A percentile compares a stretch with the other conserved stretches of the same genome.
Conservation (phyloP, 2,888 invertebrate genomes). For the Mimachlamys varia region DNA sequence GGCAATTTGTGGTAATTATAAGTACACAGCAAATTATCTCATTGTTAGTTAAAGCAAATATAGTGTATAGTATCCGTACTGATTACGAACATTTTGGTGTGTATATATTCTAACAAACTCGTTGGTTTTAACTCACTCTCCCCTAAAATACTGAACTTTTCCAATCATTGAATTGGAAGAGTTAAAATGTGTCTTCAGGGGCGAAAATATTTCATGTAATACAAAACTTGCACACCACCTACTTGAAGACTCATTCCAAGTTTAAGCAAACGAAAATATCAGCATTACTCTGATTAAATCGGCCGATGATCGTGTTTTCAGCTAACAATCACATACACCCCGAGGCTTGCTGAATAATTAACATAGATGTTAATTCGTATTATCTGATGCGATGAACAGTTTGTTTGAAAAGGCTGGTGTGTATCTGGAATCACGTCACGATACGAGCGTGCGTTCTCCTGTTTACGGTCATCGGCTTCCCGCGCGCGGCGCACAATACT, state of each 20-base stretch:
- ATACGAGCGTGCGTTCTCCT: neutral
- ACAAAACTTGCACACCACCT: neutral
- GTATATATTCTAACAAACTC: too few relatives aligned
- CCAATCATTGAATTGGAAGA: too few relatives aligned
- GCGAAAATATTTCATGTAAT: too few relatives aligned
- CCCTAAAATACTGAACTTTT: too few relatives aligned
- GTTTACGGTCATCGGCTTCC: neutral
- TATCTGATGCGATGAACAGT: neutral
- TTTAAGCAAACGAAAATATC: neutral
- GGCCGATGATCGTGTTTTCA: neutral
- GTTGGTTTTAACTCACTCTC: too few relatives aligned
- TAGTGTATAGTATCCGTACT: too few relatives aligned
- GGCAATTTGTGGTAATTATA: too few relatives aligned
- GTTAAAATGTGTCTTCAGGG: too few relatives aligned
- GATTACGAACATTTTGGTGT: too few relatives aligned
- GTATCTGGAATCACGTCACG: neutral
- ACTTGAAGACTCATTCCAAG: neutral
- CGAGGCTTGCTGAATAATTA: neutral
- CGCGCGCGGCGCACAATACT: neutral
- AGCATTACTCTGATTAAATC: neutral
- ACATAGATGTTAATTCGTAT: neutral
- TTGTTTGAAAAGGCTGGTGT: neutral
- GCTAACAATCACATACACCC: neutral
- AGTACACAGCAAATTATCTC: too few relatives aligned
- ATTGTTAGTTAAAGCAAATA: too few relatives aligned